Evolutionary conservation across 2,888 invertebrate genomes (phyloP).

Genomic region (Autographa gamma): DNA sequence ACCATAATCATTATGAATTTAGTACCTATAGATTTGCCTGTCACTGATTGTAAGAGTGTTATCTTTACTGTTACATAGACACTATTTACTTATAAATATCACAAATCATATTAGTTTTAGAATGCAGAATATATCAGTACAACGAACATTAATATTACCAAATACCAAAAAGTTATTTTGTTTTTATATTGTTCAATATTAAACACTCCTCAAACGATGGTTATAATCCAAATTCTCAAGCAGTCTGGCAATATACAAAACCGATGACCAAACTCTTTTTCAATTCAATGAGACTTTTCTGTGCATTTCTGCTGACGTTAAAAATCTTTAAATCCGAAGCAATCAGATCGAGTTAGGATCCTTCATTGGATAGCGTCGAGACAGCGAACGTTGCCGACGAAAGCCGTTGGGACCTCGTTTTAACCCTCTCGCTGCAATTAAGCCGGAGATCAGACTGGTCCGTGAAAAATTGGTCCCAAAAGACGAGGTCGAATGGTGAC

Average conservation of each 20-base stretch:
- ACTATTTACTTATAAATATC: too few relatives aligned
- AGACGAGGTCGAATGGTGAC: constrained; percentile 23
- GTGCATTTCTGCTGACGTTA: neutral
- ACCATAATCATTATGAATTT: too few relatives aligned
- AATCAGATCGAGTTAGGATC: constrained; percentile 17
- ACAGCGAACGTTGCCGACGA: constrained; percentile 10
- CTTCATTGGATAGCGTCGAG: constrained; percentile 15
- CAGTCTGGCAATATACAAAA: neutral
- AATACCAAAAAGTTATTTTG: too few relatives aligned
- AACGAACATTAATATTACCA: too few relatives aligned
- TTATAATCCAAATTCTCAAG: neutral
- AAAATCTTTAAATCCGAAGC: constrained; percentile 10
- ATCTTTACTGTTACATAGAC: too few relatives aligned
- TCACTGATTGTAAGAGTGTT: too few relatives aligned
- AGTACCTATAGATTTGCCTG: too few relatives aligned
- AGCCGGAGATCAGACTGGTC: constrained; percentile 44
- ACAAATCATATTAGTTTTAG: too few relatives aligned
- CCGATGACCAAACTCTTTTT: neutral
- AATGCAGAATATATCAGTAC: too few relatives aligned
- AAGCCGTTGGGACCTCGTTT: constrained; percentile 17
- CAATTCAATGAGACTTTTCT: neutral
- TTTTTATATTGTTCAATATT: neutral
- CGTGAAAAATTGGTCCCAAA: constrained; percentile 42
- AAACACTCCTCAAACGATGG: neutral
- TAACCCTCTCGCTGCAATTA: constrained; percentile 45